Evolutionary conservation across 2,113 vertebrate species (phyloP), one percentile per base, ranked within the genome.

Genomic region (Cyprinodon variegatus): DNA sequence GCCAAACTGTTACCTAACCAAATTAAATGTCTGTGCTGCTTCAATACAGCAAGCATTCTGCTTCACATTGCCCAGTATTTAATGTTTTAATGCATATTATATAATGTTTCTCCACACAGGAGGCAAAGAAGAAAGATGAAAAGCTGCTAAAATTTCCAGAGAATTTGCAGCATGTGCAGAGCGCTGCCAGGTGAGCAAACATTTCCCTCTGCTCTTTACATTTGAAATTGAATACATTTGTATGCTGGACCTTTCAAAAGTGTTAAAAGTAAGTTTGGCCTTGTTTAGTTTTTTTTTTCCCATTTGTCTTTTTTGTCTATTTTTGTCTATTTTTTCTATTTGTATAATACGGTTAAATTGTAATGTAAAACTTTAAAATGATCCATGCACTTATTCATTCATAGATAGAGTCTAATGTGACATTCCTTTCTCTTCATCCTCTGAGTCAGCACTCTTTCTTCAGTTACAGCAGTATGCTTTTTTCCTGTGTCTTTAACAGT

Each of bases 81-180:
- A 62, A 6, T 36, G 13, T 69, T 50, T 60, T 15, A 11, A 65
- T 65, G 15, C 61, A 60, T 50, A 62, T 12, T 59, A 1, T 70
- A 1, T 9, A 0, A 50, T 61, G 36, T 78, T 37, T 79, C 17
- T 72, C 38, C 39, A 20, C 70, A 45, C 88, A 99, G 98, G 97
- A 99, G 94, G 97, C 98, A 40, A 96, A 98, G 84, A 99, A 98
- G 93, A 99, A 98, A 89, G 97, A 99, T 57, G 92, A 94, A 80
- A 79, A 87, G 76, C 95, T 99, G 76, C 93, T 99, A 15, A 95
- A 91, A 82, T 98, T 99, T 69, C 95, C 97, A 61, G 97, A 97
- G 90, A 98, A 96, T 86, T 90, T 99, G 46, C 91, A 77, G 15
- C 92, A 96, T 15, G 95, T 99, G 77, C 96, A 97, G 71, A 96